Evolutionary conservation across 2,797 vertebrate genomes (phyloP).

Genomic region (Coendou prehensilis): DNA sequence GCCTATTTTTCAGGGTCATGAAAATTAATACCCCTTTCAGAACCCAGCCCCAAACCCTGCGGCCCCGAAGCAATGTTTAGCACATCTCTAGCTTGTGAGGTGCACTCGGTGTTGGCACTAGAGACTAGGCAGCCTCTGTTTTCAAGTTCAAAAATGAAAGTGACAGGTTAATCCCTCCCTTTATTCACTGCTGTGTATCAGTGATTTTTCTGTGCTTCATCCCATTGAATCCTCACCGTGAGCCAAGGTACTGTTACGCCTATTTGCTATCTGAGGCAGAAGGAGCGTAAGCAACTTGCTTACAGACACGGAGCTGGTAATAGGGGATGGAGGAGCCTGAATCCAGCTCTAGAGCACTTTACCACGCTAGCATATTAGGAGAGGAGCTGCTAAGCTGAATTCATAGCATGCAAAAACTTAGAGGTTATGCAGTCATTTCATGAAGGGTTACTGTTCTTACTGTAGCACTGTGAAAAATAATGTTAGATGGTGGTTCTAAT

Average conservation of each 20-base stretch:
- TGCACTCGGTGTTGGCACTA: fast-evolving
- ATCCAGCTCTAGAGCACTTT: neutral
- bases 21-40: neutral
- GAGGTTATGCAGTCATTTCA: neutral
- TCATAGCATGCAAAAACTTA: neutral
- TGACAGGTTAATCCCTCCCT: neutral
- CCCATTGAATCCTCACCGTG: neutral
- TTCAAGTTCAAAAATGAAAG: neutral
- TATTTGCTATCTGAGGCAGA: neutral
- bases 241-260: neutral
- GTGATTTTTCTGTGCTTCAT: neutral
- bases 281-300: neutral
- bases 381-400: neutral
- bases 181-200: neutral
- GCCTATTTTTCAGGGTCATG: neutral
- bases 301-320: neutral
- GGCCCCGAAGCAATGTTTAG: neutral
- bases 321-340: no score
- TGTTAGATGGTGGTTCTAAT: neutral
- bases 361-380: fast-evolving
- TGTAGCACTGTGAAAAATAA: neutral
- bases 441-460: neutral
- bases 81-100: neutral
- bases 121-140: neutral
- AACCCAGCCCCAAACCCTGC: neutral